phyloP scores from a whole-genome alignment of 2,797 vertebrate genomes.

The Dendrocincla tyrannina region DNA sequence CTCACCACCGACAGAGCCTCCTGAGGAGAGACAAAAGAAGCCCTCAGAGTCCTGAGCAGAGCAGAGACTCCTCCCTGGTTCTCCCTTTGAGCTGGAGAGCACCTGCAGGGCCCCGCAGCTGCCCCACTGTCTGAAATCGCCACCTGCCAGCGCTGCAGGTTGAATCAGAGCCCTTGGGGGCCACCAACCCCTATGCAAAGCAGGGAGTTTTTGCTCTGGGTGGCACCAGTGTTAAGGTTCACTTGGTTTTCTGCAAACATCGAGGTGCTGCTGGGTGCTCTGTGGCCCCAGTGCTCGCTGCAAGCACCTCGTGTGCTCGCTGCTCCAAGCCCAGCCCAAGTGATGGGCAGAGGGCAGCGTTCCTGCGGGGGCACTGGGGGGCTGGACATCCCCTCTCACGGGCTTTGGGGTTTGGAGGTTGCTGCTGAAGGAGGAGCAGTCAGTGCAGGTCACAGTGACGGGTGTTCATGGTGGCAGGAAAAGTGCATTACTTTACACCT shows the following conservation, averaged over 20 bases:
- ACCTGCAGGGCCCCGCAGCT: conserved; percentile 3
- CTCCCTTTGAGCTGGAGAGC: conserved; percentile 34
- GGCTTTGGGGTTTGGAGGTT: conserved; percentile 24
- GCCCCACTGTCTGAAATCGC: not conserved
- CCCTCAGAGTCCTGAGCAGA: not conserved
- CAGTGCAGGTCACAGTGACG: not conserved
- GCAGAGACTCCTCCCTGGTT: not conserved
- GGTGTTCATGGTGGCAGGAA: conserved; percentile 22
- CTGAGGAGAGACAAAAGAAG: conserved; percentile 70
- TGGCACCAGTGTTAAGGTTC: not conserved
- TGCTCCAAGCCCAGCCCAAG: too few species aligned
- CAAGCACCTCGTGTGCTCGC: too few species aligned
- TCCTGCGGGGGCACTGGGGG: not conserved
- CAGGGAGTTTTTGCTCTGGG: not conserved
- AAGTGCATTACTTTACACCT: conserved; percentile 31
- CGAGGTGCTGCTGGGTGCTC: not conserved
- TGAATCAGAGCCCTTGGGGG: not conserved
- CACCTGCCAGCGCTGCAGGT: not conserved
- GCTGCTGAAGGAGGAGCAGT: not conserved
- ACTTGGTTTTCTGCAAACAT: not conserved
- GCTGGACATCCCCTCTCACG: not conserved
- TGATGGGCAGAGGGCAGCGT: not conserved
- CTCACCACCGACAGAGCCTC: conserved; percentile 99
- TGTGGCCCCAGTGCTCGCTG: too few species aligned
- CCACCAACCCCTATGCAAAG: not conserved